Percentiles rank a stretch among this genome's conserved stretches.
phyloP scores from a whole-genome alignment of 2,888 invertebrate genomes.

The Acronicta aceris region DNA sequence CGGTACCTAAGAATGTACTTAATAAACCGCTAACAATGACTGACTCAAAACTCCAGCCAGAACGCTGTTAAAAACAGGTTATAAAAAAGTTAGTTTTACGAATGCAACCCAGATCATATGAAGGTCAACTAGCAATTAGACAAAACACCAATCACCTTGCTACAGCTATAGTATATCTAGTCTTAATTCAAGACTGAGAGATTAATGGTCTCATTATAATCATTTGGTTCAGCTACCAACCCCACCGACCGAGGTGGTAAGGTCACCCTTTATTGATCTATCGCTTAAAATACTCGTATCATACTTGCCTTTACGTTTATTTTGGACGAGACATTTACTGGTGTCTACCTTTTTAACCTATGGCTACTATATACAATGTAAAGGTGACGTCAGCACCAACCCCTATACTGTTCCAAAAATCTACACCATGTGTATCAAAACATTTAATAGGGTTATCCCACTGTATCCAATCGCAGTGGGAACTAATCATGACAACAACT shows the following conservation, averaged over 20 bases:
- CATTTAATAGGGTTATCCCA: too few species aligned
- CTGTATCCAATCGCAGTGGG: too few species aligned
- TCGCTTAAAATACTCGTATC: conserved; percentile 29
- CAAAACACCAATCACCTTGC: conserved; percentile 12
- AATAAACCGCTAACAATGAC: too few species aligned
- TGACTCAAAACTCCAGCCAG: neutral
- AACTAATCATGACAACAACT: too few species aligned
- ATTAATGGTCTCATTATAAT: conserved; percentile 3
- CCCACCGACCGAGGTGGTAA: conserved; percentile 19
- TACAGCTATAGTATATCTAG: conserved; percentile 8
- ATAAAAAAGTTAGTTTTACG: conserved; percentile 4
- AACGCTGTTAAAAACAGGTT: neutral
- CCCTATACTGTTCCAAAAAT: too few species aligned
- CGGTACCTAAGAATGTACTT: too few species aligned
- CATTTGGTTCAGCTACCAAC: conserved; percentile 27
- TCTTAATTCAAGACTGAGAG: neutral
- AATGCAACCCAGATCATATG: conserved; percentile 11
- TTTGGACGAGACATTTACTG: neutral
- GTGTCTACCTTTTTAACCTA: neutral
- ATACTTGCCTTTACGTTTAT: conserved; percentile 13
- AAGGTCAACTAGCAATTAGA: conserved; percentile 20
- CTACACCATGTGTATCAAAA: too few species aligned
- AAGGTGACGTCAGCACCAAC: too few species aligned
- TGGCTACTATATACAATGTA: too few species aligned
- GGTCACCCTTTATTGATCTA: conserved; percentile 35